Conservation (phyloP, 2,113 vertebrate genomes). For the Paradoxurus hermaphroditus region DNA sequence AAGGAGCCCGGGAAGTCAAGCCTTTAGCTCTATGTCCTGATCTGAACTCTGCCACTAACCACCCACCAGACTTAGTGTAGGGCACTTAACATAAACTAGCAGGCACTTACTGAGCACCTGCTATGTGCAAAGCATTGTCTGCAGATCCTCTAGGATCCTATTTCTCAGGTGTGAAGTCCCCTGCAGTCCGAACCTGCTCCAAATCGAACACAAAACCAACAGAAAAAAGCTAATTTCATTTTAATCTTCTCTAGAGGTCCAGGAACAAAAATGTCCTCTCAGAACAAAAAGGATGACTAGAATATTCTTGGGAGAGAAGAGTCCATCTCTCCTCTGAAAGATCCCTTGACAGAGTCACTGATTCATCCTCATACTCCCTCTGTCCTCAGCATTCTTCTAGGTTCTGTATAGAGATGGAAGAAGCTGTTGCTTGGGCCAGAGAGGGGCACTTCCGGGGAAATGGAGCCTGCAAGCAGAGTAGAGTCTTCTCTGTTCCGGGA, state of each 20-base stretch:
- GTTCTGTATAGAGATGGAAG: not conserved
- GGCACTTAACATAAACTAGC: not conserved
- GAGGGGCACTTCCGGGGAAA: not conserved
- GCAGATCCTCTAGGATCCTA: not conserved
- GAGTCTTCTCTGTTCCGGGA: not conserved
- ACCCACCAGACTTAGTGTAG: not conserved
- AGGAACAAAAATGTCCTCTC: not conserved
- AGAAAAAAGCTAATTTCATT: not conserved
- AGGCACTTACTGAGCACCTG: not conserved
- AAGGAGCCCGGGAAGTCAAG: not conserved
- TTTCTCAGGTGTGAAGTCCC: not conserved
- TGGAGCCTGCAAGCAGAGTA: not conserved
- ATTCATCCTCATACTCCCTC: not conserved
- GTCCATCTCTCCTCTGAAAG: not conserved
- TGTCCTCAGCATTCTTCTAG: not conserved
- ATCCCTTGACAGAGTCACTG: not conserved
- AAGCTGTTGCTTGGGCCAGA: not conserved
- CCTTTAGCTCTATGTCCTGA: not conserved
- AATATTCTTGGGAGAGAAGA: not conserved
- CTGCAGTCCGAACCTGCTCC: not conserved
- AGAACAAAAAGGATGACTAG: not conserved
- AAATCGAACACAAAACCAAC: not conserved
- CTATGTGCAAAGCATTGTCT: not conserved
- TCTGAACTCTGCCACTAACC: not conserved
- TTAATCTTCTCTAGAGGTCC: not conserved